These are phyloP conservation scores for sheep (Ovis aries) DNA, from an alignment of 2,113 vertebrate species.

Conservation along the genomic window ARS-UI_Ramb_v3.0 NC_056066.1:81853501-81854000, in stretches of 20 bases:
- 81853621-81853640: not conserved
- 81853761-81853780: not conserved
- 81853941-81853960: not conserved
- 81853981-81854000: not conserved
- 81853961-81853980: not conserved
- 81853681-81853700: not conserved
- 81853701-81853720: not conserved
- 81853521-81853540: conserved; percentile 70
- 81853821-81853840: conserved; percentile 19
- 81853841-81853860: conserved; percentile 22
- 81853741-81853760: not conserved
- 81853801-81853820: not conserved
- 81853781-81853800: not conserved
- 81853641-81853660: not conserved
- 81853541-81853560: conserved; percentile 41
- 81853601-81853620: conserved; percentile 3
- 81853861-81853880: not conserved
- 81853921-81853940: not conserved
- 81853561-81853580: conserved; percentile 44
- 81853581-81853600: conserved; percentile 14
- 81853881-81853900: not conserved
- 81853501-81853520: conserved; percentile 35
- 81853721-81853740: not conserved
- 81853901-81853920: not conserved
- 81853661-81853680: not conserved